phyloP scores from a whole-genome alignment of 1,140 invertebrate species.

The Nasonia vitripennis region DNA sequence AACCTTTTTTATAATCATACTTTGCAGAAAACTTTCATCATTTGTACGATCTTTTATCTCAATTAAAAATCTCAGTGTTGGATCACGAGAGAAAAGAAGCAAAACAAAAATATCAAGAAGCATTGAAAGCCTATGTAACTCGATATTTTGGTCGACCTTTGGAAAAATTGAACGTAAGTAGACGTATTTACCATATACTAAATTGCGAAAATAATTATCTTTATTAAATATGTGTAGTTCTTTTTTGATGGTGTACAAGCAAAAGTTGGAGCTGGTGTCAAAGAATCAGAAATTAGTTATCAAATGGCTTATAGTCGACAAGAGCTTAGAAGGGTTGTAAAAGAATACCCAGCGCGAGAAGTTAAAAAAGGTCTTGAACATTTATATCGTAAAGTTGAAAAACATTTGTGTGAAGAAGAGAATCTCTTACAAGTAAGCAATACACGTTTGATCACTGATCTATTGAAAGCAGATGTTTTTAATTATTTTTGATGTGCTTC shows the following conservation, averaged over 20 bases:
- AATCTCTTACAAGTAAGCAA: conserved; percentile 89
- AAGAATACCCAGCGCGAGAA: conserved; percentile 95
- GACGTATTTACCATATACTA: conserved; percentile 29
- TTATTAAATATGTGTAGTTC: conserved; percentile 77
- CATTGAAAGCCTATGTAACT: conserved; percentile 93
- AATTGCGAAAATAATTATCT: not conserved
- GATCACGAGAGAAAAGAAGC: conserved; percentile 93
- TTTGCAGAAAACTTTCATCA: conserved; percentile 96
- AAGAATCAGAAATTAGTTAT: conserved; percentile 98
- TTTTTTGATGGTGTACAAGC: conserved; percentile 97
- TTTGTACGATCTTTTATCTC: conserved; percentile 89
- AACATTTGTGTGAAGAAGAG: conserved; percentile 96
- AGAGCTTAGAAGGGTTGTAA: conserved; percentile 95
- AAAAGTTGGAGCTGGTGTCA: conserved; percentile 93
- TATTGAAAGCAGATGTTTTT: conserved; percentile 22
- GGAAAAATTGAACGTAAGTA: conserved; percentile 93
- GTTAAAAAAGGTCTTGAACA: conserved; percentile 97
- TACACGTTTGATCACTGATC: conserved; percentile 33
- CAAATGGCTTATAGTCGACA: conserved; percentile 98
- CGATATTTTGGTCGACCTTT: conserved; percentile 96
- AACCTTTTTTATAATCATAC: not conserved
- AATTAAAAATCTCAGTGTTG: conserved; percentile 93
- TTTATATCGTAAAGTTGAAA: conserved; percentile 97
- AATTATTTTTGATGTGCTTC: conserved; percentile 34
- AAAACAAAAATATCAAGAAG: conserved; percentile 93